phyloP scores from a whole-genome alignment of 2,113 vertebrate species.

The Turnix velox region DNA sequence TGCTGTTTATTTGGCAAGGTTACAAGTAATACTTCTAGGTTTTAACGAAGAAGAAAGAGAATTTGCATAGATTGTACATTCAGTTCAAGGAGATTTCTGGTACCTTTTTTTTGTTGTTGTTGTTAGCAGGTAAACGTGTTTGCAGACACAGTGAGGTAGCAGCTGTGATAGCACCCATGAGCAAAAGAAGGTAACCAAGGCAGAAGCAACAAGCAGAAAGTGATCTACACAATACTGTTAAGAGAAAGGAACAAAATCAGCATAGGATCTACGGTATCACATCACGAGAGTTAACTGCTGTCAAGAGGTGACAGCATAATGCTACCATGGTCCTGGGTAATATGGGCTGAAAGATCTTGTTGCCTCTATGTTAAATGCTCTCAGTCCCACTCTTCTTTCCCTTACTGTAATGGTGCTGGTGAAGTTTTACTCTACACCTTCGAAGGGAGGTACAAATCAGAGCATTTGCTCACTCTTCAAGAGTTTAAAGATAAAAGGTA shows the following conservation, averaged over 20 bases:
- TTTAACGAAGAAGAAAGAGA: conserved; percentile 57
- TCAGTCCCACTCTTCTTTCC: not conserved
- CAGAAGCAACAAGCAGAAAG: conserved; percentile 52
- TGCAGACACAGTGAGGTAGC: conserved; percentile 79
- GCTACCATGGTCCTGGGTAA: not conserved
- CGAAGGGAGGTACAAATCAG: not conserved
- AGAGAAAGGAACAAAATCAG: not conserved
- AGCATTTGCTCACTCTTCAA: not conserved
- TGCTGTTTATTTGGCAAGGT: conserved; percentile 72
- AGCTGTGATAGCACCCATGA: conserved; percentile 75
- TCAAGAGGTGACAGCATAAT: not conserved
- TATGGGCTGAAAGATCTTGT: not conserved
- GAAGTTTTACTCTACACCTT: not conserved
- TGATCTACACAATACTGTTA: not conserved
- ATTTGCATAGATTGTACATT: conserved; percentile 85
- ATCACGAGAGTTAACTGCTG: not conserved
- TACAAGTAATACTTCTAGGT: conserved; percentile 62
- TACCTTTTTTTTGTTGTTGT: conserved; percentile 42
- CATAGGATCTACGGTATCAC: not conserved
- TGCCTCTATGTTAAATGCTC: not conserved
- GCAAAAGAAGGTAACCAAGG: conserved; percentile 70
- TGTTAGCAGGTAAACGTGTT: conserved; percentile 67
- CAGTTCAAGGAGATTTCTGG: conserved; percentile 68
- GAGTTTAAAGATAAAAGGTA: not conserved
- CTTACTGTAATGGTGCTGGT: not conserved